phyloP scores from a whole-genome alignment of 2,888 invertebrate species.

The Drosophila meridionalis region DNA sequence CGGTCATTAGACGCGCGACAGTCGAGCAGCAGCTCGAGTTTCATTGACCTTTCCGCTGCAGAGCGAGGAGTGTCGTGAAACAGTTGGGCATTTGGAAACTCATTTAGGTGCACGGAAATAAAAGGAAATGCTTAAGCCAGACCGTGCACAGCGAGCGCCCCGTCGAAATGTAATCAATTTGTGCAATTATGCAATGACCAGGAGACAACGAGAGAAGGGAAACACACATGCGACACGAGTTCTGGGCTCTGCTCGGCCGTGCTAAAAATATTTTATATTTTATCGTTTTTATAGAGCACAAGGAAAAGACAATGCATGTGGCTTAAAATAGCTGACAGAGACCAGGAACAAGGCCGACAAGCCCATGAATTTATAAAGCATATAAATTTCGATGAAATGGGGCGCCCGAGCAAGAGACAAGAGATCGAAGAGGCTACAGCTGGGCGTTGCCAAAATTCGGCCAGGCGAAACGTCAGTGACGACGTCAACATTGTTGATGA shows the following conservation, averaged over 20 bases:
- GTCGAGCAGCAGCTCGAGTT: slow-evolving; percentile 44
- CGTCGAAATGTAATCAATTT: slow-evolving; percentile 70
- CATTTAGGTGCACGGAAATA: slow-evolving; percentile 65
- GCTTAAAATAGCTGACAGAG: slow-evolving; percentile 54
- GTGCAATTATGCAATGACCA: slow-evolving; percentile 72
- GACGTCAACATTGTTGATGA: slow-evolving; percentile 52
- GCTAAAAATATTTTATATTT: slow-evolving; percentile 34
- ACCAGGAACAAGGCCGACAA: slow-evolving; percentile 49
- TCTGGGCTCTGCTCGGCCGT: slow-evolving; percentile 8
- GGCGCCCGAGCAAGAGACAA: slow-evolving; percentile 24
- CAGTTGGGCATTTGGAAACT: slow-evolving; percentile 44
- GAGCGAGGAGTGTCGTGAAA: too few relatives aligned
- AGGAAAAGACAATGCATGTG: slow-evolving; percentile 31
- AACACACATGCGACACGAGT: slow-evolving; percentile 7
- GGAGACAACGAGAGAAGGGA: slow-evolving; percentile 9
- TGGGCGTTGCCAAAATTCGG: slow-evolving; percentile 51
- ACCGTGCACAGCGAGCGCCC: slow-evolving; percentile 22
- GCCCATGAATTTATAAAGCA: slow-evolving; percentile 53
- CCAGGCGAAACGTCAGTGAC: slow-evolving; percentile 62
- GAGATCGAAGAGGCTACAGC: slow-evolving; percentile 27
- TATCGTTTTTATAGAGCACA: slow-evolving; percentile 32
- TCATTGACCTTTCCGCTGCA: slow-evolving; percentile 65
- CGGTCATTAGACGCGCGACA: slow-evolving; percentile 70
- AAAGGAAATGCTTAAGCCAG: slow-evolving; percentile 53
- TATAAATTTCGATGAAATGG: slow-evolving; percentile 51